Percentiles rank a stretch among this genome's conserved stretches.
Evolutionary conservation across 2,113 vertebrate genomes (phyloP).

Genomic region (Dromiciops gliroides): DNA sequence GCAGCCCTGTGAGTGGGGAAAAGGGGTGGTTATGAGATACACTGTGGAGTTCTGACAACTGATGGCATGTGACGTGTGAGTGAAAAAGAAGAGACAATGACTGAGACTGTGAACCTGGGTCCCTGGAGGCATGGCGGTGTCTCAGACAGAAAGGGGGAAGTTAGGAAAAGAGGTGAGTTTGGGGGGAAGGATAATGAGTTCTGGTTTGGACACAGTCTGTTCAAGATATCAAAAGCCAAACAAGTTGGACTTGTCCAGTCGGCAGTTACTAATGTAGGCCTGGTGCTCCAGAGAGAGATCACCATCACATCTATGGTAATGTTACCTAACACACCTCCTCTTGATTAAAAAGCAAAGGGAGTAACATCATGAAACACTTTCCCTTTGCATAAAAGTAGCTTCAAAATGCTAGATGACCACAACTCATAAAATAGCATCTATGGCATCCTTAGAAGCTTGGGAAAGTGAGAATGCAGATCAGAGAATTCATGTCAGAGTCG

Average conservation of each 20-base stretch:
- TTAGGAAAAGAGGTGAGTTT: background rate
- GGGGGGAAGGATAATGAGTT: background rate
- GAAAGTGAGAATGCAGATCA: background rate
- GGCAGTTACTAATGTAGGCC: background rate
- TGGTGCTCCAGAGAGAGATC: background rate
- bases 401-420: background rate
- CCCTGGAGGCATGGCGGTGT: background rate
- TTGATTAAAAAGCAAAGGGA: background rate
- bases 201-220: background rate
- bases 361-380: background rate
- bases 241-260: too few species aligned
- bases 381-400: constrained; percentile 40
- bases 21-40: background rate
- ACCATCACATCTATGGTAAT: background rate
- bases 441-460: background rate
- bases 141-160: background rate
- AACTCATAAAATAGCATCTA: background rate
- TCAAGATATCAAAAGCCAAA: too few species aligned
- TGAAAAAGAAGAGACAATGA: background rate
- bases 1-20: background rate
- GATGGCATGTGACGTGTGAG: background rate
- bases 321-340: background rate
- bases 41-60: background rate
- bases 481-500: background rate
- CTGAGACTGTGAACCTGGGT: background rate